Base-by-base conservation (phyloP, 1,140 invertebrate species). In the Galleria mellonella region DNA sequence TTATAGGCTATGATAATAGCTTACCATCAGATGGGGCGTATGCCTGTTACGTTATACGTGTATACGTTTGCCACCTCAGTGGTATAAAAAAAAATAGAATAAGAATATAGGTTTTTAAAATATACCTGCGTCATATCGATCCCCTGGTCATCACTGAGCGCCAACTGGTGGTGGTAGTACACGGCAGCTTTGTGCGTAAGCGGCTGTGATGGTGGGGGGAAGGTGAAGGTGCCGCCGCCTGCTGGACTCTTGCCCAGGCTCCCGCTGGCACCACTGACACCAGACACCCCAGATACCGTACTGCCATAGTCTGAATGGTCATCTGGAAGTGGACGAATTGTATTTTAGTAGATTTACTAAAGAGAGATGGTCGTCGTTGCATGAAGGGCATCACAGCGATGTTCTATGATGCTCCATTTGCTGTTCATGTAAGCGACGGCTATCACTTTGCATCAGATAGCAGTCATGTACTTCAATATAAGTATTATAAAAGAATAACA, bases 111-210 rank as follows among this genome's bases (percentile, higher is more conserved):
- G 17, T 23, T 23, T 23, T 2, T 3, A 36, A 5, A 7, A 31
- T 47, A 55, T 64, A 91, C 90, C 88, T 93, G 92, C 44, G 91
- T 92, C 87, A 92, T 89, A 79, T 92, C 91, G 54, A 92, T 92
- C 43, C 91, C 91, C 73, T 92, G 91, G 63, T 92, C 91, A 58
- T 92, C 91, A 54, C 92, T 92, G 38, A 93, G 82, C 42, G 91
- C 91, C 45, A 92, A 81, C 73, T 93, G 92, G 55, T 93, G 91
- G 55, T 93, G 91, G 70, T 93, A 93, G 69, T 91, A 92, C 0
- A 92, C 90, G 0, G 91, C 90, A 0, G 90, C 90, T 62, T 92
- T 92, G 61, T 91, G 90, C 6, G 90, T 91, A 40, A 91, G 86
- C 1, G 90, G 89, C 56, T 90, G 83, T 4, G 87, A 85, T 0